Base-by-base conservation (phyloP, 2,797 vertebrate species). In the Sebastes steindachneri region DNA sequence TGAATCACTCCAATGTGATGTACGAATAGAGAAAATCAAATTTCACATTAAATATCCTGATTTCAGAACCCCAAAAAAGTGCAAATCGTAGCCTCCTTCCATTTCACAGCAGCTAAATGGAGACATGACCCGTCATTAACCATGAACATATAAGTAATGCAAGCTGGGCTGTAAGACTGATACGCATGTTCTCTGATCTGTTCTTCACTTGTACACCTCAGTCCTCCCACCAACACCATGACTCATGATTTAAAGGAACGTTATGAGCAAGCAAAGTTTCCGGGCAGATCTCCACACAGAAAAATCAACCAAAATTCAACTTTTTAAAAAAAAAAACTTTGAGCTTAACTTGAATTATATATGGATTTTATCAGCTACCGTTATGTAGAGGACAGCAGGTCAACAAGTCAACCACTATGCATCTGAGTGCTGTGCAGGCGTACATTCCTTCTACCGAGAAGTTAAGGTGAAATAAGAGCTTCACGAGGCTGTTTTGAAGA, bases 111-210 rank as follows among this genome's bases (percentile, higher is more conserved):
- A 68, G 75, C 82, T 60, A 31, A 33, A n/a, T 21, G 68, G 75
- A 81, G 84, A 82, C 80, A 70, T 81, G 86, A 87, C 74, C 71
- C 69, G 68, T 87, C 84, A 83, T 89, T 88, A 87, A 76, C 35
- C 62, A 57, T 65, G 75, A n/a, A 60, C 63, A 80, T 76, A 73
- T 62, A 77, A 60, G 82, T 77, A 81, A 86, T 76, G 33, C 33
- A 53, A 82, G 70, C 82, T 33, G 73, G 51, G 60, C 82, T 28
- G 55, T 64, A 67, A 75, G 83, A 82, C 73, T 80, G 85, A 90
- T 87, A 69, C 14, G 75, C 48, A 60, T 80, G 54, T 79, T 48
- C 83, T 86, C 83, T 91, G 63, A 91, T 89, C 79, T 73, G 54
- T 62, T 87, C 82, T 53, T 77, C 75, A 35, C 72, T 76, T 35